Evolutionary conservation across 2,888 invertebrate genomes (phyloP).

Genomic region (Tetropium fuscum): DNA sequence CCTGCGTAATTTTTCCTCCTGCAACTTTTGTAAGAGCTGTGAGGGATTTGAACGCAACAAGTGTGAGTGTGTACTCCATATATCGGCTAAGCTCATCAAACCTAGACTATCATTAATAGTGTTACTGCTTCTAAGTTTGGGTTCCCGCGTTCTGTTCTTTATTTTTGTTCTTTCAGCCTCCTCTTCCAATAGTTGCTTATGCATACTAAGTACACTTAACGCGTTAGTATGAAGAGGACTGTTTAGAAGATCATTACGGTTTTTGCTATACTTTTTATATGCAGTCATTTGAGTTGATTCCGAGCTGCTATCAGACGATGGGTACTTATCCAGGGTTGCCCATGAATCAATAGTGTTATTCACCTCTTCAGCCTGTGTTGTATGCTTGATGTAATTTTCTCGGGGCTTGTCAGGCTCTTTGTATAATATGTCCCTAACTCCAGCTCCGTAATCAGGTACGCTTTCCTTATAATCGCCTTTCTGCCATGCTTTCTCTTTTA

Average conservation of each 20-base stretch:
- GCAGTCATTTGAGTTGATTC: conserved; percentile 55
- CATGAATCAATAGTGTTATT: conserved; percentile 13
- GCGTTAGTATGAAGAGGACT: conserved; percentile 52
- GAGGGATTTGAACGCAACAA: conserved; percentile 44
- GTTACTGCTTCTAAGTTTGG: conserved; percentile 36
- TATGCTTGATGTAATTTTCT: neutral
- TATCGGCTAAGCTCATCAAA: conserved; percentile 70
- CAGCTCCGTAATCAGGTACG: conserved; percentile 62
- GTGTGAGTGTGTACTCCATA: conserved; percentile 68
- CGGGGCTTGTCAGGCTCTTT: conserved; percentile 3
- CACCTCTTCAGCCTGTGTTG: conserved; percentile 1
- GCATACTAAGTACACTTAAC: conserved; percentile 49
- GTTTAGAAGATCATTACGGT: conserved; percentile 31
- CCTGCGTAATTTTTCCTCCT: conserved; percentile 82
- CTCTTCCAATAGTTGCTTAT: conserved; percentile 48
- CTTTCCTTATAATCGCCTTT: conserved; percentile 60
- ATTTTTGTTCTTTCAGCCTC: conserved; percentile 24
- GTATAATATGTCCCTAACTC: conserved; percentile 55
- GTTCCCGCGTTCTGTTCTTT: conserved; percentile 30
- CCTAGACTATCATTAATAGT: conserved; percentile 41
- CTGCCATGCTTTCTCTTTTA: conserved; percentile 49
- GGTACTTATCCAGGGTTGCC: conserved; percentile 20
- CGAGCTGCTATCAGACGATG: conserved; percentile 51
- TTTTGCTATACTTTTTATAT: conserved; percentile 39
- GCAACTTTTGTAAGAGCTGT: conserved; percentile 68